These are phyloP conservation scores for Athrips mouffetella DNA, from an alignment of 2,888 invertebrate genomes.

Conservation along the genomic window DNA sequence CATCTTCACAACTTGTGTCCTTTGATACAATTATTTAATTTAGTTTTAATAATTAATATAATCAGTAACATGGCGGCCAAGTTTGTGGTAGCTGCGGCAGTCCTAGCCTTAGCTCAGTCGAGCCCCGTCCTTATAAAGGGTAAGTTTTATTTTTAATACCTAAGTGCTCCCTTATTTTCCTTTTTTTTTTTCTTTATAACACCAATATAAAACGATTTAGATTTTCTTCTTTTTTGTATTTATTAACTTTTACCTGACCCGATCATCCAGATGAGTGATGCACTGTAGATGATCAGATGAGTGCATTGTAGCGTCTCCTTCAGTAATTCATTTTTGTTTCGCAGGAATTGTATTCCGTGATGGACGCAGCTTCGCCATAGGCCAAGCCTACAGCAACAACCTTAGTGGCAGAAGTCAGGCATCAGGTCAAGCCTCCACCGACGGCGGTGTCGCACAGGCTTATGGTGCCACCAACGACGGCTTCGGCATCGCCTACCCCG, in stretches of 20 bases:
- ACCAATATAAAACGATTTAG: too few species aligned
- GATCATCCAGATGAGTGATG: too few species aligned
- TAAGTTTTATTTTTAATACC: conserved; percentile 36
- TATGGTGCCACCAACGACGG: conserved; percentile 40
- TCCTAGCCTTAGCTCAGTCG: conserved; percentile 54
- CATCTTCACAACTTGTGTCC: conserved; percentile 14
- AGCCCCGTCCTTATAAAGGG: conserved; percentile 59
- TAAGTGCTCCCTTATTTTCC: too few species aligned
- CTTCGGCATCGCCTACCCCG: conserved; percentile 38
- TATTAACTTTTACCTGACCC: background rate
- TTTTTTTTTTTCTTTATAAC: too few species aligned
- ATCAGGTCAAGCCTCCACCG: conserved; percentile 43
- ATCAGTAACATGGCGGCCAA: conserved; percentile 54
- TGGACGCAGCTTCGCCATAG: conserved; percentile 52
- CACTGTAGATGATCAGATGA: too few species aligned
- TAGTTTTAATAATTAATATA: conserved; percentile 24
- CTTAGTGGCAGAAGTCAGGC: conserved; percentile 43
- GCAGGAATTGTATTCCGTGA: conserved; percentile 54
- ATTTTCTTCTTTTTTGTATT: too few species aligned
- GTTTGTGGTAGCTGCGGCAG: conserved; percentile 54
- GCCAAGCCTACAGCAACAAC: conserved; percentile 48
- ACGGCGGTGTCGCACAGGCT: conserved; percentile 42
- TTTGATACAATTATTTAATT: conserved; percentile 5
- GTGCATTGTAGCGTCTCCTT: background rate
- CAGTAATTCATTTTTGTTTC: background rate